phyloP scores from a whole-genome alignment of 1,140 invertebrate genomes.

The Heliothis subflexa region DNA sequence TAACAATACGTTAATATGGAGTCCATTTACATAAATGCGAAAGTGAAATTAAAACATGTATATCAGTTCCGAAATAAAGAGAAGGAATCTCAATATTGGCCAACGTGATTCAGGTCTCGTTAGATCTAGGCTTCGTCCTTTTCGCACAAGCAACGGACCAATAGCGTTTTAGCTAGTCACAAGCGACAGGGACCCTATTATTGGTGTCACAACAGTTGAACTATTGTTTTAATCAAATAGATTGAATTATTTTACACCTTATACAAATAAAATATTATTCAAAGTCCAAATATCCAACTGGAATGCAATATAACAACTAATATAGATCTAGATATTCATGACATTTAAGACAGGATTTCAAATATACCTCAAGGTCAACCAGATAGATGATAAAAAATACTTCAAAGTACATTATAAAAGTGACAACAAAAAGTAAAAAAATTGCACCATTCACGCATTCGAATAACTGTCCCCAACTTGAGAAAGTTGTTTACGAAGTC shows the following conservation, averaged over 20 bases:
- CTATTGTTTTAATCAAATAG: constrained; percentile 22
- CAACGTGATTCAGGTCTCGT: constrained; percentile 12
- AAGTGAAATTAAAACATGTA: too few species aligned
- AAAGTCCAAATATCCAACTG: too few species aligned
- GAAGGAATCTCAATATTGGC: constrained; percentile 4
- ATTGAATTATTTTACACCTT: too few species aligned
- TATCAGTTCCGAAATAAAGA: neutral
- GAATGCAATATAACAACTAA: too few species aligned
- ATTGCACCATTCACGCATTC: constrained; percentile 51
- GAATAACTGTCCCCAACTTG: constrained; percentile 51
- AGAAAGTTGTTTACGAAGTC: constrained; percentile 73
- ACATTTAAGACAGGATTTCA: neutral
- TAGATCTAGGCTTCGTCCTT: constrained; percentile 38
- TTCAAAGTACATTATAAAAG: neutral
- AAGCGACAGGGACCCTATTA: constrained; percentile 44
- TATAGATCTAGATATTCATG: too few species aligned
- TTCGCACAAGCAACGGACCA: constrained; percentile 44
- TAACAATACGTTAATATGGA: neutral
- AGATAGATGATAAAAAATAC: constrained; percentile 11
- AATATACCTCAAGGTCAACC: constrained; percentile 27
- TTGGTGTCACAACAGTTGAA: constrained; percentile 27
- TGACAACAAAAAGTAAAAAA: constrained; percentile 43
- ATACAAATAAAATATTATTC: too few species aligned
- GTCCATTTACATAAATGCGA: too few species aligned
- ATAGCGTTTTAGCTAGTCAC: constrained; percentile 16